Base-by-base conservation (phyloP, 2,888 invertebrate genomes). In the Coecobrya sp. region DNA sequence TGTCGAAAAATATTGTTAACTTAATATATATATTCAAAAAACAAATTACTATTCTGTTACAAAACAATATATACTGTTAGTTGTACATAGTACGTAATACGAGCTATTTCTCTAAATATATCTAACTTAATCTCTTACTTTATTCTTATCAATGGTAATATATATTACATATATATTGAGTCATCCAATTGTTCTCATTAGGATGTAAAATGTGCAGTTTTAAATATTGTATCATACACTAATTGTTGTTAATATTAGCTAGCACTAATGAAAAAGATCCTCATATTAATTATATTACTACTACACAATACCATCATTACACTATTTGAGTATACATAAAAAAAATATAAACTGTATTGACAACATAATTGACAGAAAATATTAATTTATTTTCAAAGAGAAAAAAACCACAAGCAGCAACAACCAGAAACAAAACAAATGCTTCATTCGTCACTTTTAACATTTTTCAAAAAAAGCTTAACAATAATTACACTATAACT, bases 161-260 rank as follows among this genome's bases (percentile, higher is more conserved):
- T 42, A 62, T 59, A 59, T 68, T 68, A 73, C 36, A 36, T 70
- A 65, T 84, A 70, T 52, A n/a, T 86, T 76, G 79, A 88, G 88
- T 88, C 88, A 88, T 88, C 88, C 65, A 88, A 65, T 79, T 62
- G 88, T 88, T 88, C 88, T 88, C 88, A 88, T 79, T 88, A 88
- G 79, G 30, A 59, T 88, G 88, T 88, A 88, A 62, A 79, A 22
- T 81, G 59, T 81, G 76, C 45, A 76, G 76, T 76, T 76, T 76
- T 49, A 76, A 49, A 49, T 30, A 76, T 76, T 76, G 49, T 76
- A 49, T 70, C n/a, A 70, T 70, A 70, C 2, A 59, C 13, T 27
- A 19, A 27, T 13, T 11, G 13, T 65, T 62, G 62, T 22, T 62
- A 62, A 27, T 65, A 30, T 2, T 70, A n/a, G n/a, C n/a, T 70